Evolutionary conservation across 1,140 invertebrate species (phyloP).

Genomic region (Pogonognathellus flavescens): DNA sequence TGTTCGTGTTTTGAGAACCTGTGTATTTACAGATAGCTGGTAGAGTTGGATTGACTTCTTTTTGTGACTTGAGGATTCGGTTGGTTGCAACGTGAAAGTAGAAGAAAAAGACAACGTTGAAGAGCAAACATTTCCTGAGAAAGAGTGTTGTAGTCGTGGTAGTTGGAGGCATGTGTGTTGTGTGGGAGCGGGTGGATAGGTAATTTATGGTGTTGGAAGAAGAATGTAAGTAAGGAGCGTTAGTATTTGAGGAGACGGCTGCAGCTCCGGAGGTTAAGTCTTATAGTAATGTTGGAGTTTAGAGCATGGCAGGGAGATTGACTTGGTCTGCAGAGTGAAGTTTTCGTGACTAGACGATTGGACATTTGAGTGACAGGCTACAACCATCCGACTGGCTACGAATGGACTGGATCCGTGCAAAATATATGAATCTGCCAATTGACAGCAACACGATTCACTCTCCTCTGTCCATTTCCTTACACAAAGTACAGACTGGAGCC

Average conservation of each 20-base stretch:
- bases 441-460: constrained; percentile 58
- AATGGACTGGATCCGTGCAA: constrained; percentile 54
- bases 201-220: too few species aligned
- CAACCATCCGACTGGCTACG: constrained; percentile 42
- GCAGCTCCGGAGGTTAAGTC: too few species aligned
- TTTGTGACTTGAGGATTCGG: constrained; percentile 18
- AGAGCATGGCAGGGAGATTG: not conserved
- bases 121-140: constrained; percentile 20
- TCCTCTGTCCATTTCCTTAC: constrained; percentile 31
- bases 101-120: not conserved
- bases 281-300: too few species aligned
- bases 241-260: too few species aligned
- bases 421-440: constrained; percentile 63
- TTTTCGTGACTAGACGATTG: constrained; percentile 56
- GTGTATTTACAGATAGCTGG: not conserved
- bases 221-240: too few species aligned
- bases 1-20: not conserved
- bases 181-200: too few species aligned
- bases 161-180: not conserved
- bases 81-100: constrained; percentile 9
- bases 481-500: constrained; percentile 10
- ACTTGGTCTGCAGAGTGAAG: constrained; percentile 24
- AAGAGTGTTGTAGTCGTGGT: not conserved
- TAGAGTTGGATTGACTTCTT: constrained; percentile 4
- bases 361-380: constrained; percentile 59